Evolutionary conservation across 2,797 vertebrate species (phyloP).

Genomic region (Chaunax sp.): DNA sequence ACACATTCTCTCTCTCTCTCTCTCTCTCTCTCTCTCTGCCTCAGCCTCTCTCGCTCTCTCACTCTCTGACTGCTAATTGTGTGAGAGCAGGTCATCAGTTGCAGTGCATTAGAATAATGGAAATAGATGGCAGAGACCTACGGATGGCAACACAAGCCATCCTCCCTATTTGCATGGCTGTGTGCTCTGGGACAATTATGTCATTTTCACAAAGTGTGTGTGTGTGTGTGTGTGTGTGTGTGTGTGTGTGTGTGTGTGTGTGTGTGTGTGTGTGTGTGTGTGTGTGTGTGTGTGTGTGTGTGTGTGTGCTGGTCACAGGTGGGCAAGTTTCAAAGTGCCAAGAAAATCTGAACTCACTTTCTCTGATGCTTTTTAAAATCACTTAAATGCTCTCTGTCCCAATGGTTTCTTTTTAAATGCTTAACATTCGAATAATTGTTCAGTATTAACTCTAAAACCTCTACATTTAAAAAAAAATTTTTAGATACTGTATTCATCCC

Average conservation of each 20-base stretch:
- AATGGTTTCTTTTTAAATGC: background rate
- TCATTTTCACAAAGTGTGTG: conserved; percentile 78
- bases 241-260: conserved; percentile 33
- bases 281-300: conserved; percentile 16
- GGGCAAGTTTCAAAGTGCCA: conserved; percentile 59
- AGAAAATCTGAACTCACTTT: conserved; percentile 64
- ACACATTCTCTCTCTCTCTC: conserved; percentile 48
- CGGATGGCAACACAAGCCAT: conserved; percentile 81
- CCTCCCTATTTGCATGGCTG: conserved; percentile 81
- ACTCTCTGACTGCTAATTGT: conserved; percentile 72
- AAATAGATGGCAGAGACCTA: conserved; percentile 81
- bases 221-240: conserved; percentile 31
- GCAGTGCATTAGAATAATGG: conserved; percentile 84
- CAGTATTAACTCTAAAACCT: conserved; percentile 5
- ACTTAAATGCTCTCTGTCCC: background rate
- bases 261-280: conserved; percentile 27
- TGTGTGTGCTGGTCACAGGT: conserved; percentile 58
- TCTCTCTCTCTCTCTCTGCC: conserved; percentile 15
- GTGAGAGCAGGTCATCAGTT: conserved; percentile 80
- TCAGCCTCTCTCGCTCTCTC: conserved; percentile 16
- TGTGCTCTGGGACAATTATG: conserved; percentile 81
- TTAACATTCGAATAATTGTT: background rate
- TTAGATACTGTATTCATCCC: too few species aligned
- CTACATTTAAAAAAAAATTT: too few species aligned
- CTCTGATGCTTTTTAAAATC: background rate